phyloP scores from a whole-genome alignment of 2,797 vertebrate genomes.

The Hemitrygon akajei region DNA sequence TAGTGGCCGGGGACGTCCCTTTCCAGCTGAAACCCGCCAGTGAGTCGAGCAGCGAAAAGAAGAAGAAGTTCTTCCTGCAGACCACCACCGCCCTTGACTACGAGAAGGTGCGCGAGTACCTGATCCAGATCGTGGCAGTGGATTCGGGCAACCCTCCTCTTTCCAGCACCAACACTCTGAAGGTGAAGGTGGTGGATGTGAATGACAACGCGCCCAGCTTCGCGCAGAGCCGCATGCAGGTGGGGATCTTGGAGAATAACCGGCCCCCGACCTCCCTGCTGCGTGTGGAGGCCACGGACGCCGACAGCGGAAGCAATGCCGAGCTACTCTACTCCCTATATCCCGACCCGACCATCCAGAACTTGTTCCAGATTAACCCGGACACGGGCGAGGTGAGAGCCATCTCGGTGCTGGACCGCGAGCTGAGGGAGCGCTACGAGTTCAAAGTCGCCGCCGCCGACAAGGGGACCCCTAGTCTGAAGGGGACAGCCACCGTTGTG shows the following conservation, averaged over 20 bases:
- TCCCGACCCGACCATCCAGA: conserved; percentile 61
- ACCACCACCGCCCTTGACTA: conserved; percentile 88
- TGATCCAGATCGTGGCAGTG: conserved; percentile 89
- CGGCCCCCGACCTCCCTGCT: conserved; percentile 76
- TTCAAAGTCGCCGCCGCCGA: conserved; percentile 84
- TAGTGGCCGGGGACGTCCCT: conserved; percentile 87
- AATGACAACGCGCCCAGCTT: conserved; percentile 88
- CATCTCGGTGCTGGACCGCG: conserved; percentile 79
- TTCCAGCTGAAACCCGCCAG: conserved; percentile 88
- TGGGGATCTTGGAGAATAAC: conserved; percentile 83
- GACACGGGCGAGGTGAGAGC: conserved; percentile 79
- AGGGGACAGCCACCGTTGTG: conserved; percentile 82
- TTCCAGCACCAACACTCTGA: conserved; percentile 91
- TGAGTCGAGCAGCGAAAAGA: conserved; percentile 80
- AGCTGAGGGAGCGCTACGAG: conserved; percentile 76
- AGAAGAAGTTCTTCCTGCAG: conserved; percentile 94
- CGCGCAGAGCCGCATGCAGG: conserved; percentile 73
- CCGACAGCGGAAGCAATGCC: conserved; percentile 85
- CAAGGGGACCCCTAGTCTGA: conserved; percentile 83
- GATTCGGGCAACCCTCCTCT: conserved; percentile 92
- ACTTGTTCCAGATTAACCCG: conserved; percentile 77
- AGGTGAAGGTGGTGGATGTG: conserved; percentile 86
- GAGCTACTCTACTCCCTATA: conserved; percentile 80
- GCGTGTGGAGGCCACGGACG: conserved; percentile 75
- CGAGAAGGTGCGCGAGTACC: conserved; percentile 80